These are phyloP conservation scores for Andrena flavipes DNA, from an alignment of 2,888 invertebrate species.

Conservation along the genomic window DNA sequence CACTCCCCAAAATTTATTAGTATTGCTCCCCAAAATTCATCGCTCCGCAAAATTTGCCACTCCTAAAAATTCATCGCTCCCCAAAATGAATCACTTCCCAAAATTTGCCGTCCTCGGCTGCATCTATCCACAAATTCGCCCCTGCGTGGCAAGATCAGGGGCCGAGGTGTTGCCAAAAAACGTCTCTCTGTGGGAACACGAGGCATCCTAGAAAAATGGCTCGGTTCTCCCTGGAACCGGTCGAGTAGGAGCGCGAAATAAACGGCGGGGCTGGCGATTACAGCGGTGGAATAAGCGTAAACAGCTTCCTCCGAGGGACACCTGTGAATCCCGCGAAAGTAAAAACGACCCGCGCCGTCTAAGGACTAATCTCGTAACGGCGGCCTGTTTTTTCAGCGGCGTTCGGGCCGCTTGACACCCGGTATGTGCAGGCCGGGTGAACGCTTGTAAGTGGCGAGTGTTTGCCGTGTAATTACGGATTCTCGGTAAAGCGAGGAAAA, in stretches of 20 bases:
- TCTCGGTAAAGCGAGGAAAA: conserved; percentile 66
- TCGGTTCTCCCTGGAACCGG: conserved; percentile 16
- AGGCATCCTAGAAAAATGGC: background rate
- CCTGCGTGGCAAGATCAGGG: background rate
- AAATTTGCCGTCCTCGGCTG: too few species aligned
- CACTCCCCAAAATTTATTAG: too few species aligned
- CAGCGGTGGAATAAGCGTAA: conserved; percentile 39
- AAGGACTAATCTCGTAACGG: conserved; percentile 61
- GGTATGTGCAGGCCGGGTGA: conserved; percentile 46
- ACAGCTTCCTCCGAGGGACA: conserved; percentile 47
- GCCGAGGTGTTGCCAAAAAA: background rate
- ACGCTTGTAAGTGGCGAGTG: conserved; percentile 63
- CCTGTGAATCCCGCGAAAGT: conserved; percentile 60
- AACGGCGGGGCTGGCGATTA: conserved; percentile 48
- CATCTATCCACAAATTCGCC: background rate
- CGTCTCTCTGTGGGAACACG: background rate
- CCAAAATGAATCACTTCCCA: too few species aligned
- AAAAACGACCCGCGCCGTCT: conserved; percentile 54
- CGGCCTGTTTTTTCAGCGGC: conserved; percentile 41
- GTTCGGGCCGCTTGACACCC: conserved; percentile 47
- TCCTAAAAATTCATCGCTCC: too few species aligned
- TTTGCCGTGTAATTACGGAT: conserved; percentile 67
- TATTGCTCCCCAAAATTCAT: too few species aligned
- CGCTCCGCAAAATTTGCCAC: too few species aligned
- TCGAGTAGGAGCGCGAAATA: conserved; percentile 31